A percentile compares a stretch with the other conserved stretches of the same genome.
These are phyloP conservation scores for Oreochromis aureus DNA, from an alignment of 2,113 vertebrate species.

Conservation along the genomic window DNA sequence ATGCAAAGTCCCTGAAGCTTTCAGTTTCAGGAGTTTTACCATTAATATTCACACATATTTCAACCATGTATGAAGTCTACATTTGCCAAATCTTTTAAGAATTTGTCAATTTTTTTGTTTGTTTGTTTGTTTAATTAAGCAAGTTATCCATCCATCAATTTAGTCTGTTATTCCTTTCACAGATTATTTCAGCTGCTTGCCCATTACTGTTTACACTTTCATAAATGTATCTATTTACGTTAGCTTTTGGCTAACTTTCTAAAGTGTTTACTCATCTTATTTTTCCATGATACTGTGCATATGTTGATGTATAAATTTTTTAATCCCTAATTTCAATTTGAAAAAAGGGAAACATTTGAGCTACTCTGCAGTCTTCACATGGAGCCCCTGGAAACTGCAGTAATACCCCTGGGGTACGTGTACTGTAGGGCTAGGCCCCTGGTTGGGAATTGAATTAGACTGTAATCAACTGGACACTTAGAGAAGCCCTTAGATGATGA, in stretches of 20 bases:
- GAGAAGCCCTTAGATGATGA: neutral
- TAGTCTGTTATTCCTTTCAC: neutral
- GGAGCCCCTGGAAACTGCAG: neutral
- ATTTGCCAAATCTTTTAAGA: neutral
- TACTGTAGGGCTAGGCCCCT: neutral
- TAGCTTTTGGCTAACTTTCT: neutral
- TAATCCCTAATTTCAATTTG: neutral
- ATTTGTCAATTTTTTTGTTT: neutral
- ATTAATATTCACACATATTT: neutral
- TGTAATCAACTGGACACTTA: neutral
- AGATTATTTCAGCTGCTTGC: neutral
- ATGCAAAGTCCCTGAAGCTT: neutral
- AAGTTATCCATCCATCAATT: neutral
- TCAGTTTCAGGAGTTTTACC: neutral
- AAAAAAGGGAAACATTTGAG: neutral
- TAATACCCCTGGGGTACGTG: neutral
- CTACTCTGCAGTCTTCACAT: neutral
- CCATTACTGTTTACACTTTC: neutral
- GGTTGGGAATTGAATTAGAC: neutral
- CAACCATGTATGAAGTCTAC: neutral
- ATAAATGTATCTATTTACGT: neutral
- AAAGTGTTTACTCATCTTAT: neutral
- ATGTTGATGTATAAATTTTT: neutral
- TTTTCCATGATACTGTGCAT: neutral
- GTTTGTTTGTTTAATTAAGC: neutral